These are phyloP conservation scores for Myzus persicae DNA, from an alignment of 1,140 invertebrate species.

Conservation along the genomic window DNA sequence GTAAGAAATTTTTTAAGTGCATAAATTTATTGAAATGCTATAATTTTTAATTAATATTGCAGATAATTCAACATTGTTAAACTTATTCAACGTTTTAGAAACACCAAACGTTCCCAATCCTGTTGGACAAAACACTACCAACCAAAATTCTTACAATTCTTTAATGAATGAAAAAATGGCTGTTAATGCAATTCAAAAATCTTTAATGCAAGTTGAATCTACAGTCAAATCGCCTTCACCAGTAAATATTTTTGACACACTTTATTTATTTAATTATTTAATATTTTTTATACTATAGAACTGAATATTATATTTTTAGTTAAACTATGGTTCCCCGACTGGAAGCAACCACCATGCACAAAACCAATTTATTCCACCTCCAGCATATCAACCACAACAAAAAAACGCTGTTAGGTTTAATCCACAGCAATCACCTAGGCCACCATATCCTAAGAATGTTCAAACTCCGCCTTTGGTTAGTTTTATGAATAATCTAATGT, in stretches of 20 bases:
- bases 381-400: slow-evolving; percentile 47
- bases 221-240: slow-evolving; percentile 71
- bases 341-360: slow-evolving; percentile 5
- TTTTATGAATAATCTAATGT: neutral
- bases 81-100: slow-evolving; percentile 44
- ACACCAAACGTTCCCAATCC: slow-evolving; percentile 7
- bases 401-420: neutral
- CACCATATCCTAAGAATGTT: slow-evolving; percentile 38
- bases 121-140: neutral
- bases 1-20: neutral
- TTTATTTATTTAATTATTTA: neutral
- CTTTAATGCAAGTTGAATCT: slow-evolving; percentile 84
- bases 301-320: slow-evolving; percentile 3
- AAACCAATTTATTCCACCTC: slow-evolving; percentile 50
- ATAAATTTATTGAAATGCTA: neutral
- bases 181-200: slow-evolving; percentile 88
- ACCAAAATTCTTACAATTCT: slow-evolving; percentile 48
- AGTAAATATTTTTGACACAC: slow-evolving; percentile 61
- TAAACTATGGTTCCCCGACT: slow-evolving; percentile 10
- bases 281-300: neutral
- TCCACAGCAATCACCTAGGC: slow-evolving; percentile 63
- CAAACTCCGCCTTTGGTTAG: slow-evolving; percentile 65
- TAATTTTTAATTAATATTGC: neutral
- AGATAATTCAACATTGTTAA: slow-evolving; percentile 48
- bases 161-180: slow-evolving; percentile 74